phyloP scores from a whole-genome alignment of 2,797 vertebrate genomes.

The Parotocinclus haroldoi region DNA sequence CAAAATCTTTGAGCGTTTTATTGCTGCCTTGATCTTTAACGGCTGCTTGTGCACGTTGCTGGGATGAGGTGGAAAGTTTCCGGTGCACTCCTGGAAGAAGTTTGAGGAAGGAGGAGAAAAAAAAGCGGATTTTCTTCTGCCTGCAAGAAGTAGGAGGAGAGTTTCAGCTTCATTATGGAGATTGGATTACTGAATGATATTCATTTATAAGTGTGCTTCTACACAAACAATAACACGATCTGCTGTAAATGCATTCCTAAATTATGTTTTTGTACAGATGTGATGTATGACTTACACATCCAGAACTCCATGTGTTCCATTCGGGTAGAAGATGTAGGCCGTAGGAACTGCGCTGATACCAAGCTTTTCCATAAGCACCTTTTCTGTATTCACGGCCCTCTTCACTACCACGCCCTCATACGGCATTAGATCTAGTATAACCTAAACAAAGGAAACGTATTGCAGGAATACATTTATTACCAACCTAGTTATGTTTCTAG shows the following conservation, averaged over 20 bases:
- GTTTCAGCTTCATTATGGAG: too few species aligned
- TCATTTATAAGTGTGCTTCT: not conserved
- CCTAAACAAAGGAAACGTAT: conserved; percentile 61
- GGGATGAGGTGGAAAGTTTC: conserved; percentile 49
- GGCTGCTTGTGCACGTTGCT: conserved; percentile 26
- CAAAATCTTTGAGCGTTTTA: conserved; percentile 76
- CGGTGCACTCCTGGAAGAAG: conserved; percentile 80
- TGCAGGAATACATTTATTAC: not conserved
- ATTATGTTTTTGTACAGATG: too few species aligned
- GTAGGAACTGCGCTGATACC: conserved; percentile 74
- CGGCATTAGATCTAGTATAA: conserved; percentile 84
- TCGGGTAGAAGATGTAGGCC: conserved; percentile 80
- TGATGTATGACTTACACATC: conserved; percentile 67
- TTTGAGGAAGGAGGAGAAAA: conserved; percentile 86
- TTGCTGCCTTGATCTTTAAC: conserved; percentile 40
- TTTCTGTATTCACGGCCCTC: conserved; percentile 72
- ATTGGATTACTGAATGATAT: not conserved
- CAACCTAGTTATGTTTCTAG: not conserved
- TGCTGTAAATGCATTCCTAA: too few species aligned
- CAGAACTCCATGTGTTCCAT: conserved; percentile 76
- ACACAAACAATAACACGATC: too few species aligned
- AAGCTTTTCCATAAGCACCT: conserved; percentile 72
- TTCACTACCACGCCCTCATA: conserved; percentile 79
- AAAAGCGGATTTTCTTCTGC: conserved; percentile 81
- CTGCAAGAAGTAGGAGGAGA: conserved; percentile 58